Evolutionary conservation across 2,797 vertebrate species (phyloP).

Genomic region (Sebastes taczanowskii): DNA sequence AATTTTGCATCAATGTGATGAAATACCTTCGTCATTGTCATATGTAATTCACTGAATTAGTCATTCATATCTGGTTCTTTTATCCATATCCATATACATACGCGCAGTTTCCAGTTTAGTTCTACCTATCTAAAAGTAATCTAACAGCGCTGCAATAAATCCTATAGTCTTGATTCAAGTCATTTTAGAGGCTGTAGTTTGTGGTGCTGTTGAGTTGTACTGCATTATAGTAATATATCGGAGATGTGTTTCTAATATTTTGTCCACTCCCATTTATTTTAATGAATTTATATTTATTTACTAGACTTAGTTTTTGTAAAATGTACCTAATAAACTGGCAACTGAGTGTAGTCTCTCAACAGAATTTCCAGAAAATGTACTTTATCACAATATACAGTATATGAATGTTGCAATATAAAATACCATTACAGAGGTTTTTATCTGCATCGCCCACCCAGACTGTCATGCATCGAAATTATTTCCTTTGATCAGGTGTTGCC

Average conservation of each 20-base stretch:
- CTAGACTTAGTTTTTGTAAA: not conserved
- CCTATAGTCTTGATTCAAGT: not conserved
- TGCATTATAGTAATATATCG: not conserved
- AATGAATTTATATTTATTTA: not conserved
- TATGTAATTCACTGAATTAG: slow-evolving; percentile 61
- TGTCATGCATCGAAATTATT: not conserved
- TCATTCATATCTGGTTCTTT: not conserved
- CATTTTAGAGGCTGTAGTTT: not conserved
- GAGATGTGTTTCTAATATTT: not conserved
- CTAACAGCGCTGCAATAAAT: not conserved
- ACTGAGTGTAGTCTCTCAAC: not conserved
- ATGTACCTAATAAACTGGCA: not conserved
- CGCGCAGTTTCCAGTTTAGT: not conserved
- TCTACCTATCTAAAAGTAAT: not conserved
- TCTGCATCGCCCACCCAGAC: not conserved
- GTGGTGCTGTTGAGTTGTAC: not conserved
- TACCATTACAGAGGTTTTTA: not conserved
- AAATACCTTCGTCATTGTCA: slow-evolving; percentile 6
- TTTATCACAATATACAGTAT: not conserved
- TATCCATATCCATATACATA: not conserved
- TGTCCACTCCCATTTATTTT: not conserved
- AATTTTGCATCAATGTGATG: slow-evolving; percentile 68
- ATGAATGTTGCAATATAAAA: not conserved
- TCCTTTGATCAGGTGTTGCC: not conserved
- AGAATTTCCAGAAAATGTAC: not conserved